Conservation (phyloP, 2,797 vertebrate genomes). For the Lepilemur ruficaudatus region DNA sequence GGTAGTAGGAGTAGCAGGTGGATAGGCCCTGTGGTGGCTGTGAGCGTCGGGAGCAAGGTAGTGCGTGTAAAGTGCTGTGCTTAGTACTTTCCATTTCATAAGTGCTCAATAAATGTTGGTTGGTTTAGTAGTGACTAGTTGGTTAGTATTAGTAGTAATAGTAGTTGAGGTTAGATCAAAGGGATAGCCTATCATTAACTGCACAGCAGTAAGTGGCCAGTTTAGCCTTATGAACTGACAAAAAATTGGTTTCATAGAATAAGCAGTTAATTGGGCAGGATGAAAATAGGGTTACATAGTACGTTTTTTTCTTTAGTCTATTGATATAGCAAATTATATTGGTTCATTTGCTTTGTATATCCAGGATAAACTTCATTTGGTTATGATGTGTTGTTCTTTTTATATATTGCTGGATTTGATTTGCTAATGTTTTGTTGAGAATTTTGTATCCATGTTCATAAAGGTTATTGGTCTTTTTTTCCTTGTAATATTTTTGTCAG, state of each 20-base stretch:
- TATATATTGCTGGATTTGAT: neutral
- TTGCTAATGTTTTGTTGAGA: slow-evolving; percentile 7
- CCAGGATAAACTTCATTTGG: neutral
- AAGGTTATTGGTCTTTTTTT: neutral
- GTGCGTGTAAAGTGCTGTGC: neutral
- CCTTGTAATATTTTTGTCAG: neutral
- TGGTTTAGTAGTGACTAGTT: neutral
- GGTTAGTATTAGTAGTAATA: neutral
- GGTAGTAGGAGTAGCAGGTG: neutral
- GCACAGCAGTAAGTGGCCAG: neutral
- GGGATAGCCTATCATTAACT: neutral
- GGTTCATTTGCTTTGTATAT: neutral
- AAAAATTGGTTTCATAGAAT: neutral
- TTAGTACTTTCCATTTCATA: neutral
- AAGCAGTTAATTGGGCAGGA: neutral
- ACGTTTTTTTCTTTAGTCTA: neutral
- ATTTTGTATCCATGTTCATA: neutral
- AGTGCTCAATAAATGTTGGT: neutral
- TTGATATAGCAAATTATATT: neutral
- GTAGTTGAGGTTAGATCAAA: neutral
- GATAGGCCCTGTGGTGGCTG: neutral
- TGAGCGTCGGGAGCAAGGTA: neutral
- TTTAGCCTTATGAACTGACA: neutral
- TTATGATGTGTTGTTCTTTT: neutral
- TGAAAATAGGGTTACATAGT: neutral